Evolutionary conservation across 1,140 invertebrate genomes (phyloP).

Genomic region (Cepaea nemoralis): DNA sequence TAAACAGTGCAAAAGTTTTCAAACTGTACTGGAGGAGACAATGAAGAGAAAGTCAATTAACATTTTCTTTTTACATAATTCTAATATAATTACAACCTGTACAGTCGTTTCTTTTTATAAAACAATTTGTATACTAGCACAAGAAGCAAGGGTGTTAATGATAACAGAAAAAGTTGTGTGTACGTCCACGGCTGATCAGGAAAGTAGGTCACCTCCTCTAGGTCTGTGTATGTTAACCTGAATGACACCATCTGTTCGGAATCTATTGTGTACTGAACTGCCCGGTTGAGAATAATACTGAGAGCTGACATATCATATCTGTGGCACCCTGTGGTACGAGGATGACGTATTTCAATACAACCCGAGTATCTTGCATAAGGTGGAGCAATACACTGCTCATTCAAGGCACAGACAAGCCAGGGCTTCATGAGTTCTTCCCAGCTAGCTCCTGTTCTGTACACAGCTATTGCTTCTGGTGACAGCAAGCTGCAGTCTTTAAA

Average conservation of each 20-base stretch:
- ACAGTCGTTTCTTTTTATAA: not conserved
- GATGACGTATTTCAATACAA: conserved; percentile 60
- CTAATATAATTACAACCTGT: too few relatives aligned
- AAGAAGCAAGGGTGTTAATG: conserved; percentile 19
- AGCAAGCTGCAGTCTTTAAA: conserved; percentile 55
- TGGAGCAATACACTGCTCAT: conserved; percentile 58
- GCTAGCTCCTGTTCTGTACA: conserved; percentile 57
- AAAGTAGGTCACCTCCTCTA: conserved; percentile 32
- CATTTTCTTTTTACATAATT: too few relatives aligned
- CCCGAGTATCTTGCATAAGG: conserved; percentile 50
- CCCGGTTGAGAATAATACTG: conserved; percentile 62
- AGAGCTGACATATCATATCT: conserved; percentile 63
- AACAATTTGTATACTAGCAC: conserved; percentile 21
- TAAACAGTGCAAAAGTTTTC: too few relatives aligned
- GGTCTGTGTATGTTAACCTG: conserved; percentile 37
- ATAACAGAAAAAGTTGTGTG: conserved; percentile 36
- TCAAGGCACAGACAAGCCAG: conserved; percentile 63
- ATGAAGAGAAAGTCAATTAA: too few relatives aligned
- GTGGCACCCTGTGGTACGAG: conserved; percentile 64
- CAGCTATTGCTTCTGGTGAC: conserved; percentile 54
- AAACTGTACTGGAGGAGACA: too few relatives aligned
- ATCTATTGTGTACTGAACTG: conserved; percentile 52
- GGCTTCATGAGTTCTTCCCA: conserved; percentile 62
- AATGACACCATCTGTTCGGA: conserved; percentile 50
- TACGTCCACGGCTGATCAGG: conserved; percentile 48